Evolutionary conservation across 2,113 vertebrate genomes (phyloP).

Genomic region (Paramisgurnus dabryanus): DNA sequence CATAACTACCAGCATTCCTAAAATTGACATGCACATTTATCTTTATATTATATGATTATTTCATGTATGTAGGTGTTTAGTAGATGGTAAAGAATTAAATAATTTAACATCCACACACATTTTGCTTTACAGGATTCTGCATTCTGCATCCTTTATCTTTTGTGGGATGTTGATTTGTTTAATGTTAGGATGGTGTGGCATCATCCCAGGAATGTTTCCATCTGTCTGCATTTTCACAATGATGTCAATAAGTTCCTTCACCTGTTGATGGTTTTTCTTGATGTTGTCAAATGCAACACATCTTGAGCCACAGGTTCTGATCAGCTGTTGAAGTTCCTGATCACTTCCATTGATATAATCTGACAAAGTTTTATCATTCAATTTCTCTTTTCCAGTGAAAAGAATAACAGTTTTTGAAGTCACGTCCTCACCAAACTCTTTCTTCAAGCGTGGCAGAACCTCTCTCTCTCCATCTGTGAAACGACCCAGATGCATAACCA

Average conservation of each 20-base stretch:
- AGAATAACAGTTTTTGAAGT: conserved; percentile 21
- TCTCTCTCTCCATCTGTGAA: conserved; percentile 31
- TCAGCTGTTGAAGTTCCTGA: conserved; percentile 10
- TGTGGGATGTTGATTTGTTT: neutral
- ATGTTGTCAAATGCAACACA: conserved; percentile 45
- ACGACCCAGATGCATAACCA: conserved; percentile 21
- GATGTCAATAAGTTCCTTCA: neutral
- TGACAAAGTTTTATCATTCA: neutral
- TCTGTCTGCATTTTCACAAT: conserved; percentile 23
- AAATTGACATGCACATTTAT: no score
- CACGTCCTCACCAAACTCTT: conserved; percentile 29
- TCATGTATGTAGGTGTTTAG: no score
- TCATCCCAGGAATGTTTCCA: no score
- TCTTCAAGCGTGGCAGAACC: neutral
- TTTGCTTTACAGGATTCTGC: neutral
- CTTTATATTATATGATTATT: no score
- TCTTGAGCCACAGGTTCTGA: conserved; percentile 19
- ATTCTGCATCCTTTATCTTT: neutral
- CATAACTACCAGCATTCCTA: no score
- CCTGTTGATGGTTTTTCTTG: conserved; percentile 3
- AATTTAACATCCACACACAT: no score
- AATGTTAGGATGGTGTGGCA: neutral
- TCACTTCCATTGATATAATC: conserved; percentile 24
- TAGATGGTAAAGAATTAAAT: no score
- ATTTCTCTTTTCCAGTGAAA: conserved; percentile 42